phyloP scores from a whole-genome alignment of 2,888 invertebrate species.

The Aphidoletes aphidimyza region DNA sequence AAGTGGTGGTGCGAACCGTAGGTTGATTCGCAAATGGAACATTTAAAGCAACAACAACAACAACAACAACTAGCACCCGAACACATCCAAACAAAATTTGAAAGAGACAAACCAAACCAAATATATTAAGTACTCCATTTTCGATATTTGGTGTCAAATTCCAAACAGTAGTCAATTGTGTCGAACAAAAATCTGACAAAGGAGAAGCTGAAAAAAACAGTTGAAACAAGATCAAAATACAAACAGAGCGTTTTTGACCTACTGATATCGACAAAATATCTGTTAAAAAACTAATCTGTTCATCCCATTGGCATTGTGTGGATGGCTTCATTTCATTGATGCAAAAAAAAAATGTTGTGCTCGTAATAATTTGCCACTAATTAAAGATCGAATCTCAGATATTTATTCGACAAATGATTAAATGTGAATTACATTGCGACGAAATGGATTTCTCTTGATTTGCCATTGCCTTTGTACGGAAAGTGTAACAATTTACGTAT shows the following conservation, averaged over 20 bases:
- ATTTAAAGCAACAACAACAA: too few relatives aligned
- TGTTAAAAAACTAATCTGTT: neutral
- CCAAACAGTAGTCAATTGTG: neutral
- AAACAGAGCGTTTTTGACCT: too few relatives aligned
- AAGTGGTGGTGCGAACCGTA: too few relatives aligned
- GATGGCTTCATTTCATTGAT: neutral
- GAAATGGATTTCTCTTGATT: constrained; percentile 17
- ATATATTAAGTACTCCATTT: constrained; percentile 4
- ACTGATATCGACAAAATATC: too few relatives aligned
- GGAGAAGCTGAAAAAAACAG: neutral
- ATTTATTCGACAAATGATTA: neutral
- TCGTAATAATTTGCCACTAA: constrained; percentile 2
- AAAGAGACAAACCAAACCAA: neutral
- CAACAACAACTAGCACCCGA: too few relatives aligned
- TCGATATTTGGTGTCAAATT: constrained; percentile 19
- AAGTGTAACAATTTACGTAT: too few relatives aligned
- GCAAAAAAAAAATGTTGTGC: neutral
- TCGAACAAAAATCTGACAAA: neutral
- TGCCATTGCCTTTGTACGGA: too few relatives aligned
- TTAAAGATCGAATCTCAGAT: neutral
- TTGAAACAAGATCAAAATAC: too few relatives aligned
- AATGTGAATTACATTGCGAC: neutral
- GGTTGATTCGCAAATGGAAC: too few relatives aligned
- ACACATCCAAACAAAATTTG: neutral
- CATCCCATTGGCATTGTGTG: neutral